Evolutionary conservation across 1,140 invertebrate species (phyloP).

Genomic region (Cotesia typhae): DNA sequence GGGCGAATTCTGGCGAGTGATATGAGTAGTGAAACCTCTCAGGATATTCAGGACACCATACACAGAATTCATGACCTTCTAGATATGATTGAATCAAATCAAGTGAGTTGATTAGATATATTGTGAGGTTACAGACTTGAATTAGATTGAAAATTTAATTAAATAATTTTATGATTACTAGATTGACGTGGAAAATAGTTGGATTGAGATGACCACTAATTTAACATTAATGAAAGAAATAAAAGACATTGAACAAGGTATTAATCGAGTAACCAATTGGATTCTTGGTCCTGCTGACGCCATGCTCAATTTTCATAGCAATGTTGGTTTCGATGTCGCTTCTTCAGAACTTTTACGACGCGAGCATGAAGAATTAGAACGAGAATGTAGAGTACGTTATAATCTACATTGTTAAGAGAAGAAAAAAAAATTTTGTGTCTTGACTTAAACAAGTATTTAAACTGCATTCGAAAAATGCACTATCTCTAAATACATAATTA

Average conservation of each 20-base stretch:
- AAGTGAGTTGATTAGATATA: constrained; percentile 52
- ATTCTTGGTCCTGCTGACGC: constrained; percentile 78
- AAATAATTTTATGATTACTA: constrained; percentile 31
- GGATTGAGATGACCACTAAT: constrained; percentile 70
- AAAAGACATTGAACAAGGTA: constrained; percentile 70
- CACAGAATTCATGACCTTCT: constrained; percentile 68
- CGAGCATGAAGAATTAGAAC: constrained; percentile 79
- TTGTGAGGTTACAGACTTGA: neutral
- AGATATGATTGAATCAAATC: constrained; percentile 70
- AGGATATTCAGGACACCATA: constrained; percentile 71
- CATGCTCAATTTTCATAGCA: constrained; percentile 73
- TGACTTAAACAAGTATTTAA: neutral
- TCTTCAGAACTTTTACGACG: constrained; percentile 76
- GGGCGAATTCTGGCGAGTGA: constrained; percentile 47
- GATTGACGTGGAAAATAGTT: constrained; percentile 69
- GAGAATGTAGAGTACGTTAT: constrained; percentile 76
- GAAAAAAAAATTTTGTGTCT: too few species aligned
- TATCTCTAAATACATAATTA: too few species aligned
- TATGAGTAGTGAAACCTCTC: constrained; percentile 62
- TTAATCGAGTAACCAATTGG: constrained; percentile 78
- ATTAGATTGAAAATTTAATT: neutral
- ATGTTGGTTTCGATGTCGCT: constrained; percentile 77
- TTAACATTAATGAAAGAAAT: constrained; percentile 72
- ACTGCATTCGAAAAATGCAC: neutral
- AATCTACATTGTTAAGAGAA: constrained; percentile 1